These are phyloP conservation scores for Mylabris sibirica DNA, from an alignment of 2,888 invertebrate genomes.

Conservation along the genomic window DNA sequence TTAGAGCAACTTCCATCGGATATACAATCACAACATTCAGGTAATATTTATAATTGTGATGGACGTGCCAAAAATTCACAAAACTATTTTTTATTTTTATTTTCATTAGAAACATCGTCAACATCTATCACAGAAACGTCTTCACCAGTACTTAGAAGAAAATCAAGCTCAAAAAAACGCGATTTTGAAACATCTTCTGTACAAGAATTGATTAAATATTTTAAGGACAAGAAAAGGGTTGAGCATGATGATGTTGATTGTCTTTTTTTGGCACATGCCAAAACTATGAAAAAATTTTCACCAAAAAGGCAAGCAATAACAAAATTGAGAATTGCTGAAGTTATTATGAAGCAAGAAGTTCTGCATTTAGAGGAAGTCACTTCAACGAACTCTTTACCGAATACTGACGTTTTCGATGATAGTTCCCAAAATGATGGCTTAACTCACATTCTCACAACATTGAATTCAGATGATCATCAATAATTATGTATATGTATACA, in stretches of 20 bases:
- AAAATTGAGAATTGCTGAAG: constrained; percentile 25
- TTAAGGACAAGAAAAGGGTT: constrained; percentile 19
- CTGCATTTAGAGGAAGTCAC: background rate
- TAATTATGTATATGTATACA: no score
- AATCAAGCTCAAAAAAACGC: background rate
- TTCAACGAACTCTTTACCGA: no score
- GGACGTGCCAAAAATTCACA: no score
- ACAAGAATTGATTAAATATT: constrained; percentile 21
- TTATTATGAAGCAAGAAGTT: constrained; percentile 13
- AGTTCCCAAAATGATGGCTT: no score
- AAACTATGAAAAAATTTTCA: constrained; percentile 26
- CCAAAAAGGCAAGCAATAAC: constrained; percentile 20
- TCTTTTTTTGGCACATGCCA: constrained; percentile 18
- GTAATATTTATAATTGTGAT: no score
- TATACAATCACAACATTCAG: no score
- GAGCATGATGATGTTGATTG: constrained; percentile 18
- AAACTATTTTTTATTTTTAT: no score
- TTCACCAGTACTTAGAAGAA: background rate
- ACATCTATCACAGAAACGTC: no score
- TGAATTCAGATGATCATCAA: no score
- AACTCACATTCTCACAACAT: no score
- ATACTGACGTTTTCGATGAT: no score
- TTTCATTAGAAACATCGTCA: no score
- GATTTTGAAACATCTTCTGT: background rate
- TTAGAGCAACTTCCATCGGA: background rate